Percentiles rank a stretch among this genome's conserved stretches.
Conservation (phyloP, 1,140 invertebrate species). For the Patella vulgata region DNA sequence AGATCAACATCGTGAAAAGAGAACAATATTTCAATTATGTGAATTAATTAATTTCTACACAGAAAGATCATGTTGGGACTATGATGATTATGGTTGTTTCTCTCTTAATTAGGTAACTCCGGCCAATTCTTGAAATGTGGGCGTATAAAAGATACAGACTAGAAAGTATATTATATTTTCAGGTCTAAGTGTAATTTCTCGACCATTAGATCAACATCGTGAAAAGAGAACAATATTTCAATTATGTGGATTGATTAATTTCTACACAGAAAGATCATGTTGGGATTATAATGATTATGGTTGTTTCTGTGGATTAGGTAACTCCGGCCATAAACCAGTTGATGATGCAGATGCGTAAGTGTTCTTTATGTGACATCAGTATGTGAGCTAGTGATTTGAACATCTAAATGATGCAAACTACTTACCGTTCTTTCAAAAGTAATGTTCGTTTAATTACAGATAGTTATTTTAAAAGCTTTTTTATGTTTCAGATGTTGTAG, state of each 20-base stretch:
- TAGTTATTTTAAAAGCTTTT: not conserved
- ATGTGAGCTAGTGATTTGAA: not conserved
- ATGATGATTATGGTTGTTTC: constrained; percentile 52
- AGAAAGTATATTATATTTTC: no score
- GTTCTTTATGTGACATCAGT: not conserved
- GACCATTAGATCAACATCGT: no score
- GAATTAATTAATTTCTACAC: constrained; percentile 36
- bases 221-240: constrained; percentile 38
- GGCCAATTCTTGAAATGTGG: no score
- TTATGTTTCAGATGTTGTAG: constrained; percentile 35
- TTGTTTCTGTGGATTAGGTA: constrained; percentile 51
- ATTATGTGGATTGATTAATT: constrained; percentile 38
- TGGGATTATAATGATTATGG: constrained; percentile 47
- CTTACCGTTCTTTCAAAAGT: no score
- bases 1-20: constrained; percentile 21
- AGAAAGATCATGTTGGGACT: constrained; percentile 34
- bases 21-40: constrained; percentile 45
- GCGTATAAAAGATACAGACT: no score
- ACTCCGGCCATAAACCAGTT: constrained; percentile 25
- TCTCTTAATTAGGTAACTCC: constrained; percentile 45
- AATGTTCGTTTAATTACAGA: not conserved
- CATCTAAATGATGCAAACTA: no score
- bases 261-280: constrained; percentile 38
- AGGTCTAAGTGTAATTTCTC: no score
- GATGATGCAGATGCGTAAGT: constrained; percentile 43